Percentiles rank a stretch among this genome's conserved stretches.
Conservation (phyloP, 2,888 invertebrate genomes). For the Epinotia ramella region DNA sequence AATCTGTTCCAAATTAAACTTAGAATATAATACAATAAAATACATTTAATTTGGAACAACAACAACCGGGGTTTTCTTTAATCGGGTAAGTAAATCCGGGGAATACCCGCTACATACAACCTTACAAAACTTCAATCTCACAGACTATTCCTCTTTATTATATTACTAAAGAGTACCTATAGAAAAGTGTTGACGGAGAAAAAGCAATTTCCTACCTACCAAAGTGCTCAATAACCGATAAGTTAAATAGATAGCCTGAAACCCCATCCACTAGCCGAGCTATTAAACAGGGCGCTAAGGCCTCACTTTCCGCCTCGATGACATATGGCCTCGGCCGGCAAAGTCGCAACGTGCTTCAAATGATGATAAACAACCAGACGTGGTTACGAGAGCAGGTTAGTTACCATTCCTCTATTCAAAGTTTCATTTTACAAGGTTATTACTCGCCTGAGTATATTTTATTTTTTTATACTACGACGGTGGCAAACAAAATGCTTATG, state of each 20-base stretch:
- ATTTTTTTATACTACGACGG: too few species aligned
- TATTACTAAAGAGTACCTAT: neutral
- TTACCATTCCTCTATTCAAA: neutral
- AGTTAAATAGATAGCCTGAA: slow-evolving; percentile 2
- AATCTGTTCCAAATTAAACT: too few species aligned
- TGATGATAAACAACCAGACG: slow-evolving; percentile 1
- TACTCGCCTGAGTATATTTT: too few species aligned
- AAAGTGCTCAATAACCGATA: neutral
- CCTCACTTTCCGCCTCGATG: slow-evolving; percentile 1
- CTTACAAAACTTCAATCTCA: too few species aligned
- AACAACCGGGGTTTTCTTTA: too few species aligned
- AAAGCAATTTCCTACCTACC: neutral
- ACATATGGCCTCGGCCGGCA: slow-evolving; percentile 1
- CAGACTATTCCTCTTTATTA: neutral
- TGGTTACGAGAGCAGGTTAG: neutral
- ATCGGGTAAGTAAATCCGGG: too few species aligned
- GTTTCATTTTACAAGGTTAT: neutral
- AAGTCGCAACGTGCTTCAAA: neutral
- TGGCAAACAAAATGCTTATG: too few species aligned
- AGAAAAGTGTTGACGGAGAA: neutral
- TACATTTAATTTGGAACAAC: too few species aligned
- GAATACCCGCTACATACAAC: too few species aligned
- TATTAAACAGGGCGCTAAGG: slow-evolving; percentile 1
- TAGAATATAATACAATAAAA: too few species aligned
- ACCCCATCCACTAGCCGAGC: neutral